Conservation (phyloP, 35 echinoderm and acorn worm species). For the Acanthaster planci region DNA sequence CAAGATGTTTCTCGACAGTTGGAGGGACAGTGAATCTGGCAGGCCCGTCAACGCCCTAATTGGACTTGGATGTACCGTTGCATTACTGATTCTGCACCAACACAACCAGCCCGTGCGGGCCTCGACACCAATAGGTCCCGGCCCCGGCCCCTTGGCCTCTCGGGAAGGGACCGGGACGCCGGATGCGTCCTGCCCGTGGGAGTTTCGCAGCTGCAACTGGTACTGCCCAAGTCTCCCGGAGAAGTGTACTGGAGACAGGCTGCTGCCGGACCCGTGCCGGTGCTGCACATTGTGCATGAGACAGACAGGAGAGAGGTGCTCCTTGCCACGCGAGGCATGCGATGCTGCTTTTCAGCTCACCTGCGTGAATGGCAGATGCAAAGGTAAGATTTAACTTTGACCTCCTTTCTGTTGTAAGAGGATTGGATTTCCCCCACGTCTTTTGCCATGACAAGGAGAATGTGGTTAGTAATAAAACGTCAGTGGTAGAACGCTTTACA, state of each 20-base stretch:
- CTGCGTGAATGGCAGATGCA: conserved; percentile 76
- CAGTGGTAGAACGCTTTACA: no score
- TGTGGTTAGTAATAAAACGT: no score
- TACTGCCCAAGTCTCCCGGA: conserved; percentile 66
- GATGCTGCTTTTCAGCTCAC: conserved; percentile 77
- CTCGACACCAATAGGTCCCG: background rate
- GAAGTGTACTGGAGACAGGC: conserved; percentile 58
- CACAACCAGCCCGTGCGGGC: background rate
- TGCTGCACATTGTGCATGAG: conserved; percentile 89
- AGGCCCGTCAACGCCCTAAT: background rate
- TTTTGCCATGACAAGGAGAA: no score
- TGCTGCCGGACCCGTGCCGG: conserved; percentile 68
- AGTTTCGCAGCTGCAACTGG: conserved; percentile 74
- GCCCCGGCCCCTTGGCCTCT: background rate
- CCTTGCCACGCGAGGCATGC: conserved; percentile 78
- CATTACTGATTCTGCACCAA: background rate
- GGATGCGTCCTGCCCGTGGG: conserved; percentile 63
- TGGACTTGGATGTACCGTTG: background rate
- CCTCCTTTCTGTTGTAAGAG: no score
- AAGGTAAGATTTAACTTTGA: conserved; percentile 58
- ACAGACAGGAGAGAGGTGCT: conserved; percentile 77
- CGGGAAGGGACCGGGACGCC: conserved; percentile 19
- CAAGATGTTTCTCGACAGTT: background rate
- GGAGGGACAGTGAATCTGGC: background rate
- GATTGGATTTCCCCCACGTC: no score